Evolutionary conservation across 2,113 vertebrate species (phyloP).

Genomic region (Naja naja): DNA sequence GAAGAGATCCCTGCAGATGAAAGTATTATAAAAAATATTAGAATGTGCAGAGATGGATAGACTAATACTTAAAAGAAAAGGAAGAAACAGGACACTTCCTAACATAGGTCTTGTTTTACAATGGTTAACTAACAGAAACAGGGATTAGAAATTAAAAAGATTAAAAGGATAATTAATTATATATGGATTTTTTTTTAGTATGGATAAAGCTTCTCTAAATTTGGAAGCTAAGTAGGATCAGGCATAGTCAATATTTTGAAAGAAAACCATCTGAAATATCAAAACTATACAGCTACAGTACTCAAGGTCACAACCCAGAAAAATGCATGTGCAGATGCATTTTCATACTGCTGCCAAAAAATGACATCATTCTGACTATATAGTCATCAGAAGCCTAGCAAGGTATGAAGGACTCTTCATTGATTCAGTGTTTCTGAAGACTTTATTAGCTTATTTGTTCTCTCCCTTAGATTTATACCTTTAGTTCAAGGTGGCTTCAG

Average conservation of each 20-base stretch:
- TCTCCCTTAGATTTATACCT: neutral
- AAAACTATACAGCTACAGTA: neutral
- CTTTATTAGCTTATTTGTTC: neutral
- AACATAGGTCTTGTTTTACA: no score
- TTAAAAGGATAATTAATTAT: no score
- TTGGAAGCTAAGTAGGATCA: neutral
- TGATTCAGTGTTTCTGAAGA: neutral
- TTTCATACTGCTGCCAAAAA: neutral
- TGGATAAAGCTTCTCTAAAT: no score
- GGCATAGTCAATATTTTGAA: neutral
- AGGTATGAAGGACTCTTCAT: neutral
- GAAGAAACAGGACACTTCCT: no score
- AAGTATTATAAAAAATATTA: no score
- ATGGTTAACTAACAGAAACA: no score
- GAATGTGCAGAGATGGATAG: no score
- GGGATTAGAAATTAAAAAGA: no score
- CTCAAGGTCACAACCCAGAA: neutral
- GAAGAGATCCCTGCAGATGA: no score
- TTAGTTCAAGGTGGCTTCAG: neutral
- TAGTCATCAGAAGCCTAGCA: neutral
- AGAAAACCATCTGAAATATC: neutral
- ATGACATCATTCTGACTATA: neutral
- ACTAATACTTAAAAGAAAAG: no score
- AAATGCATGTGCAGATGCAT: neutral
- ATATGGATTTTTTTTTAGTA: no score